Evolutionary conservation across 2,113 vertebrate species (phyloP), one percentile per base, ranked within the genome.

Genomic region (Corythaeola cristata): DNA sequence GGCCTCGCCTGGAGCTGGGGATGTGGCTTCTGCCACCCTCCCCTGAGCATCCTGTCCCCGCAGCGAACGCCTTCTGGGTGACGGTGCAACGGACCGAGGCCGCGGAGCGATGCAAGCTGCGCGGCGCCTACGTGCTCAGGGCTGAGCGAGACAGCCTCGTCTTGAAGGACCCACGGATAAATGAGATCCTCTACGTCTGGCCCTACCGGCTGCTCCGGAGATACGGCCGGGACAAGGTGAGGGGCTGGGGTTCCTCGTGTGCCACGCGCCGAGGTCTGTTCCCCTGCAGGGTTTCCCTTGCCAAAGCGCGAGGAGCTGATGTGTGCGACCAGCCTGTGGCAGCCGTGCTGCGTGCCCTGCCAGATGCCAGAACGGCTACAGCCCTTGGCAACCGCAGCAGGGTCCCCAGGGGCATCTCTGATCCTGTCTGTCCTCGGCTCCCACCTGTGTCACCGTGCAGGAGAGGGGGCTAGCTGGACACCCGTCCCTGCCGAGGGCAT

Each of bases 181-280:
- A 98, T 76, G 97, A 96, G 88, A 97, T 96, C 1, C 84, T 99
- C 58, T 98, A 98, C 3, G 97, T 98, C 35, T 99, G 99, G 99
- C 99, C 99, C 30, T 99, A 99, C 94, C 99, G 99, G 94, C 98
- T 99, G 92, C 98, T 99, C 39, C 98, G 99, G 13, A 98, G 99
- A 98, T 99, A 99, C 0, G 99, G 99, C 50, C 97, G 99, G 45
- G 99, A 99, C 95, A 98, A 99, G 98, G 99, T 99, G 76, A 76
- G 98, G 5, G 30, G 2, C 0, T 41, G 24, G 39, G 33, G 26
- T 5, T 0, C 30, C 17, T 41, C 0, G 2, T 1, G 0, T 56
- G 71, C 59, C 4, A 0, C 0, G 4, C 2, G 6, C 32, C 7
- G 15, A 39, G 21, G 41, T 35, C 26, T 49, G 12, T 53, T 74